These are phyloP conservation scores for Syritta pipiens DNA, from an alignment of 2,888 invertebrate species.

Conservation along the genomic window DNA sequence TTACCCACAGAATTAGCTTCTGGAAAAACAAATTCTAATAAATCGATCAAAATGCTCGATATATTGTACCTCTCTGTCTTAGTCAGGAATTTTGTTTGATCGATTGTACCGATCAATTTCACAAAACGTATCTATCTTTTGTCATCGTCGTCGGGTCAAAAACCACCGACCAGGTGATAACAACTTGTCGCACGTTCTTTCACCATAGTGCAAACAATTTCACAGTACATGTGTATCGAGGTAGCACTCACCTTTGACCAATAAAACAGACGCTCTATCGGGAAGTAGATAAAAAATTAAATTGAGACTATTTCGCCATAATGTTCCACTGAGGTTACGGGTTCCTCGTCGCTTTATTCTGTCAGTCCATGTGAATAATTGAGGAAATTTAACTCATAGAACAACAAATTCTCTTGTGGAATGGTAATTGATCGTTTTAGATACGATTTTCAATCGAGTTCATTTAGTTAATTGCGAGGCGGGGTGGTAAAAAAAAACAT, in stretches of 20 bases:
- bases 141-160: not conserved
- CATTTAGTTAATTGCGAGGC: constrained; percentile 11
- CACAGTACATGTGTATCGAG: no score
- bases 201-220: not conserved
- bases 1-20: not conserved
- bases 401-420: constrained; percentile 7
- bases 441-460: constrained; percentile 19
- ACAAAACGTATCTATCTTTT: not conserved
- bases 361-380: constrained; percentile 14
- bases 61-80: not conserved
- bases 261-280: not conserved
- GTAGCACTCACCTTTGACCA: constrained; percentile 14
- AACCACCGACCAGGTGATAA: not conserved
- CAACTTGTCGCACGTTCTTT: not conserved
- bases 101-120: constrained; percentile 2
- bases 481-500: not conserved
- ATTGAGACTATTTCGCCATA: not conserved
- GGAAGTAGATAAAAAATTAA: constrained; percentile 29
- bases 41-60: not conserved
- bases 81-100: not conserved
- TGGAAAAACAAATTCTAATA: not conserved
- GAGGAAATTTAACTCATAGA: constrained; percentile 9
- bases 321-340: no score
- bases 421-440: constrained; percentile 41
- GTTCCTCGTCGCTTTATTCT: no score